Conservation (phyloP, 2,797 vertebrate species). For the Oophaga sylvatica region DNA sequence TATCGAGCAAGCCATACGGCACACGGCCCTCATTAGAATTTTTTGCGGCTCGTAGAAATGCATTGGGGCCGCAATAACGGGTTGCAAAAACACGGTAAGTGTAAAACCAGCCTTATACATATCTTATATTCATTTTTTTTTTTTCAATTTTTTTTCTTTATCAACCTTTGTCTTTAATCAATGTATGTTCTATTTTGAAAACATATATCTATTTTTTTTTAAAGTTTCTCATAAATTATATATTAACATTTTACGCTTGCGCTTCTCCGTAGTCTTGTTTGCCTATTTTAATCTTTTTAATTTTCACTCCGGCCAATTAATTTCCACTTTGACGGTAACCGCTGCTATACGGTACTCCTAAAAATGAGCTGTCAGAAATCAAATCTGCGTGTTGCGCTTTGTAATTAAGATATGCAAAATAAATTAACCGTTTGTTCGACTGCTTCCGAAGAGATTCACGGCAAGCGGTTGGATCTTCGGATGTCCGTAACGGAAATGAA, state of each 20-base stretch:
- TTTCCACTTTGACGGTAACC: constrained; percentile 1
- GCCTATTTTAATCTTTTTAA: not conserved
- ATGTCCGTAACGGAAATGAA: not conserved
- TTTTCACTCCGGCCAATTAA: constrained; percentile 1
- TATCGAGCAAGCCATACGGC: too few relatives aligned
- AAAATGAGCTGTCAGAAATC: constrained; percentile 31
- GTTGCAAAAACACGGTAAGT: too few relatives aligned
- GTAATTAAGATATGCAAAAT: constrained; percentile 50
- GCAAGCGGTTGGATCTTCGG: constrained; percentile 1
- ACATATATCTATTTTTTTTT: too few relatives aligned
- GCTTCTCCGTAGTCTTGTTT: not conserved
- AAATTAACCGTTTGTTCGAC: constrained; percentile 40
- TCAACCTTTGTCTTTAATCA: too few relatives aligned
- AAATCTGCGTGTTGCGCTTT: constrained; percentile 13
- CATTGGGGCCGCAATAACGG: too few relatives aligned
- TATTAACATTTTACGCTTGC: not conserved
- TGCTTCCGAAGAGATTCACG: not conserved
- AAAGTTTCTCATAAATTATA: too few relatives aligned
- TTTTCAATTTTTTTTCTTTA: too few relatives aligned
- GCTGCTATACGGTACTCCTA: not conserved
- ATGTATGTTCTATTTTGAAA: too few relatives aligned
- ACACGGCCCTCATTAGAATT: too few relatives aligned
- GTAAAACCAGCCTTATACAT: too few relatives aligned
- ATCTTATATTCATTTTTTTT: too few relatives aligned
- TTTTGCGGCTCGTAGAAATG: too few relatives aligned